Percentiles rank a stretch among this genome's conserved stretches.
Conservation (phyloP, 2,797 vertebrate species). For the Pelobates cultripes region DNA sequence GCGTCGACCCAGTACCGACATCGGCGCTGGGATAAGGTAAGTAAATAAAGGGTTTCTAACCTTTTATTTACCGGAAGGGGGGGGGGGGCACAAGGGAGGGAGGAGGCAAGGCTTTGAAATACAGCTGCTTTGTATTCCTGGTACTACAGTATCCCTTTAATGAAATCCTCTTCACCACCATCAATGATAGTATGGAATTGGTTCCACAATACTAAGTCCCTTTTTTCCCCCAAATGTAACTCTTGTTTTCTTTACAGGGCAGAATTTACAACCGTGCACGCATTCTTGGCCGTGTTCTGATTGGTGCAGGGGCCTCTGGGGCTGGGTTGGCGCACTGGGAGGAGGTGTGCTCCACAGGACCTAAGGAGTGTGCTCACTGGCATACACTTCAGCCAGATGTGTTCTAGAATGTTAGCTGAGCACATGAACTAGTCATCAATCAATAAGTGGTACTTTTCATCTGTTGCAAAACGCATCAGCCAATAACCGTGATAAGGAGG, state of each 20-base stretch:
- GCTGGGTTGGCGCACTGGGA: constrained; percentile 76
- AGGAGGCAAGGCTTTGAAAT: too few species aligned
- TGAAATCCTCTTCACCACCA: too few species aligned
- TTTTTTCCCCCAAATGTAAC: too few species aligned
- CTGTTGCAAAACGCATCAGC: neutral
- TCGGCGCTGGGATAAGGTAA: too few species aligned
- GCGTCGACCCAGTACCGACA: too few species aligned
- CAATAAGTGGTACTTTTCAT: neutral
- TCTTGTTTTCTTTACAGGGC: constrained; percentile 64
- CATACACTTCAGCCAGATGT: constrained; percentile 69
- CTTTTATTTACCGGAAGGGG: too few species aligned
- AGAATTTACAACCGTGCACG: constrained; percentile 75
- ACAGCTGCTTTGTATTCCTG: too few species aligned
- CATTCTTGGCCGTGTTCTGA: constrained; percentile 70
- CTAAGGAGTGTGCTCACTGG: constrained; percentile 76
- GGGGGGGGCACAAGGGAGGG: too few species aligned
- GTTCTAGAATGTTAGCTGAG: constrained; percentile 25
- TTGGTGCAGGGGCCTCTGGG: constrained; percentile 65
- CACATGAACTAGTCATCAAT: neutral
- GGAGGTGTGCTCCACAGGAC: constrained; percentile 75
- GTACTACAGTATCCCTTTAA: too few species aligned
- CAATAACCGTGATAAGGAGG: neutral
- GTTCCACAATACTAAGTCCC: too few species aligned
- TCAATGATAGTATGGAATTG: too few species aligned
- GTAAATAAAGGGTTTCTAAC: too few species aligned